These are phyloP conservation scores for Falco peregrinus DNA, from an alignment of 2,797 vertebrate genomes.

Conservation along the genomic window DNA sequence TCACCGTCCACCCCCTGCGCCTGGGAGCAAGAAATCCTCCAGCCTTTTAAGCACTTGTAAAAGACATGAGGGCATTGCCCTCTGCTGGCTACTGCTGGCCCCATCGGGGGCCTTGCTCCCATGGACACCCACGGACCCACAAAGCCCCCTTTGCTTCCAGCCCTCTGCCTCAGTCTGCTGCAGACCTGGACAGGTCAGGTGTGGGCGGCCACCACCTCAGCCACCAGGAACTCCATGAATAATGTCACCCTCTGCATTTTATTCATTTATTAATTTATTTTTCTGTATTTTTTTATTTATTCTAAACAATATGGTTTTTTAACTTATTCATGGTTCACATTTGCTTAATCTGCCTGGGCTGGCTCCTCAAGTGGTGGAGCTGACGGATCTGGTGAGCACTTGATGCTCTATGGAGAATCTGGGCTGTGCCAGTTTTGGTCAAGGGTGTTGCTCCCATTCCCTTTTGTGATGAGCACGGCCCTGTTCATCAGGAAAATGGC, in stretches of 20 bases:
- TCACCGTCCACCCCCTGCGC: rapidly evolving
- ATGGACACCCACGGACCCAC: neutral
- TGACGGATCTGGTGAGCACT: rapidly evolving
- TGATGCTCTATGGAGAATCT: neutral
- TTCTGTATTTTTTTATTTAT: neutral
- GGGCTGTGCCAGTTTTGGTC: neutral
- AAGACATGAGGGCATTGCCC: neutral
- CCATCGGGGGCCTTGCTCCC: rapidly evolving
- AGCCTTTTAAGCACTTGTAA: neutral
- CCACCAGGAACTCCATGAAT: neutral
- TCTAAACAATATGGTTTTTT: neutral
- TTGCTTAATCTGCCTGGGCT: neutral
- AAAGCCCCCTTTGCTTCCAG: neutral
- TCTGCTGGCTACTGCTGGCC: neutral
- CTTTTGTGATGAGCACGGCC: neutral
- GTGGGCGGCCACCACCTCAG: rapidly evolving
- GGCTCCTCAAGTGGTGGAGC: neutral
- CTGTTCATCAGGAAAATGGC: neutral
- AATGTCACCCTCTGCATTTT: neutral
- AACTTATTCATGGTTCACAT: neutral
- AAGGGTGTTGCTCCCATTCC: neutral
- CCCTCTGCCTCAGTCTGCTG: neutral
- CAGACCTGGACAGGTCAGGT: neutral
- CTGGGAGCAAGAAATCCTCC: neutral
- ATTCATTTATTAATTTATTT: neutral